phyloP scores from a whole-genome alignment of 2,113 vertebrate species.

The Probosciger aterrimus region DNA sequence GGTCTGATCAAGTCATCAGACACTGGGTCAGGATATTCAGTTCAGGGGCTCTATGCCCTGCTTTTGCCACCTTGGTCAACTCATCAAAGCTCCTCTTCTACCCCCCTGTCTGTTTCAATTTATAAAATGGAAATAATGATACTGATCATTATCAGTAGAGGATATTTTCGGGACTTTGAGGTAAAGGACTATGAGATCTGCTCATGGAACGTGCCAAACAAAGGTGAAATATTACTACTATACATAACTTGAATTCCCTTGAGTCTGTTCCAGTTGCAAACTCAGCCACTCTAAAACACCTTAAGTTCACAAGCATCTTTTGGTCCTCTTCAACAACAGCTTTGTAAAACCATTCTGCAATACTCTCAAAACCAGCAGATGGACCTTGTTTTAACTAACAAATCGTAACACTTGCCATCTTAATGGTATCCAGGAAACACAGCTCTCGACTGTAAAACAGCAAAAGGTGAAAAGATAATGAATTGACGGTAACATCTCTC shows the following conservation, averaged over 20 bases:
- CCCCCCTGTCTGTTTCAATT: background rate
- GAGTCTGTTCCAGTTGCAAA: background rate
- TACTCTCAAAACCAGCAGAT: background rate
- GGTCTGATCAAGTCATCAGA: background rate
- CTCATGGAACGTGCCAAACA: fast-evolving
- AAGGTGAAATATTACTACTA: background rate
- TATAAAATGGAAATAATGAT: background rate
- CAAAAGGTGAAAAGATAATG: slow-evolving; percentile 9
- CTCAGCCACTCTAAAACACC: background rate
- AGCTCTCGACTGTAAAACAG: background rate
- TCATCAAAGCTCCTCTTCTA: background rate
- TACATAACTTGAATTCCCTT: background rate
- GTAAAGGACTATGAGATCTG: background rate
- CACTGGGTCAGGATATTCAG: background rate
- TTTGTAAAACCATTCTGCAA: background rate
- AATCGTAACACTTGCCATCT: background rate
- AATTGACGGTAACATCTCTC: background rate
- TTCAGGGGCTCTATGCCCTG: background rate
- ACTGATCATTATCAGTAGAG: background rate
- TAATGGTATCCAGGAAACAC: background rate
- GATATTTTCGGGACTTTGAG: background rate
- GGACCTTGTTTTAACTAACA: background rate
- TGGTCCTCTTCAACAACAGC: background rate
- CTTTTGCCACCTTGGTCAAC: background rate
- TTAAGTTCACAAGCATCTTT: background rate